Base-by-base conservation (phyloP, 2,888 invertebrate genomes). In the Eupithecia pulchellata region DNA sequence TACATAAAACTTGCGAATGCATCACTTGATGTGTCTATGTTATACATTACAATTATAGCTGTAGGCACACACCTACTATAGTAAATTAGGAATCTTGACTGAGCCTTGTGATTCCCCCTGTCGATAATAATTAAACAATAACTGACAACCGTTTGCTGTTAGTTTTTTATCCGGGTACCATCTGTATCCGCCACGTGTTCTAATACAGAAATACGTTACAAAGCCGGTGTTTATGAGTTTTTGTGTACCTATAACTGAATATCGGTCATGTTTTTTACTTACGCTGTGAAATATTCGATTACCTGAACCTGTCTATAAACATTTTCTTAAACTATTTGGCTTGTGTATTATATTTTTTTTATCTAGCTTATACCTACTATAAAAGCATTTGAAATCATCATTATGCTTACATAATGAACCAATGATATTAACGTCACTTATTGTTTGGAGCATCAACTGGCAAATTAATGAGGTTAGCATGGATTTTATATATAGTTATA, bases 131-230 rank as follows among this genome's bases (percentile, higher is more conserved):
- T 70, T 42, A 57, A 55, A 62, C 39, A 55, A 27, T 57, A 34
- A 66, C 61, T 32, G 25, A 62, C 67, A 60, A 62, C 60, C 52
- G 69, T 69, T 65, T 20, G 34, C 14, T 58, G 63, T 60, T 34
- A 42, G 66, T 25, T 74, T 73, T 73, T 72, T 68, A 25, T 39
- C 55, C 27, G 47, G 58, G 34, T 63, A 76, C 74, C 89, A 88
- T 86, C 82, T 89, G 89, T 78, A 82, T 89, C 89, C 90, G 90
- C 84, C 89, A 88, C 87, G 88, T 88, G 89, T 79, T 78, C n/a
- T 30, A 58, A 32, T 30, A 30, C 64, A 42, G 63, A 77, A 66
- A 73, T 69, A 76, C 76, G 75, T 77, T 71, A 79, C 78, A 79
- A 78, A 77, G 77, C 68, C 70, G 47, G 20, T 74, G 76, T 83